A percentile compares a stretch with the other conserved stretches of the same genome.
These are phyloP conservation scores for Planococcus citri DNA, from an alignment of 1,140 invertebrate genomes.

Conservation along the genomic window DNA sequence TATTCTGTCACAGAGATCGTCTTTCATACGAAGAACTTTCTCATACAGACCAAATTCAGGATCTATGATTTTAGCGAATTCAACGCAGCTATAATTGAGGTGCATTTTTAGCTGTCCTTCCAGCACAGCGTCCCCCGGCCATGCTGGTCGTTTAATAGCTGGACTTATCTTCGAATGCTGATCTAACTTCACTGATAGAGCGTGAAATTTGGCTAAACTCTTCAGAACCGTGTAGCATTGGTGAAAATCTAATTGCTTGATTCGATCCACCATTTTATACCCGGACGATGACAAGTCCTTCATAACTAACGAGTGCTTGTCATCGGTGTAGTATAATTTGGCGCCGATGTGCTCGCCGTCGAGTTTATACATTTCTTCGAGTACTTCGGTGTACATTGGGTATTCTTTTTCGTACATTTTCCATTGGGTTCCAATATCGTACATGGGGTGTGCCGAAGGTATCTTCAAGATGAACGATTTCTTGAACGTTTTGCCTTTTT, in stretches of 20 bases:
- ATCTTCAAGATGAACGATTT: conserved; percentile 5
- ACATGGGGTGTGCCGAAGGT: neutral
- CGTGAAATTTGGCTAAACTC: neutral
- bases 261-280: neutral
- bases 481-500: neutral
- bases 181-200: neutral
- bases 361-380: neutral
- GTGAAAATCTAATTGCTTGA: neutral
- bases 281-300: neutral
- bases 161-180: neutral
- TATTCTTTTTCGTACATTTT: conserved; percentile 6
- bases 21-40: too few relatives aligned
- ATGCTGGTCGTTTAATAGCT: too few relatives aligned
- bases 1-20: too few relatives aligned
- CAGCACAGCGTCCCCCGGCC: too few relatives aligned
- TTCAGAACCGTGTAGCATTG: neutral
- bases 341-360: neutral
- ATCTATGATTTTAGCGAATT: too few relatives aligned
- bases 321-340: neutral
- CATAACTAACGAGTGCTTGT: neutral
- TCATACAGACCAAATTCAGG: too few relatives aligned
- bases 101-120: too few relatives aligned
- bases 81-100: too few relatives aligned
- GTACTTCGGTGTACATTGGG: neutral
- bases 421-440: neutral